Conservation (phyloP, 2,113 vertebrate genomes). For the Eulacestoma nigropectus region DNA sequence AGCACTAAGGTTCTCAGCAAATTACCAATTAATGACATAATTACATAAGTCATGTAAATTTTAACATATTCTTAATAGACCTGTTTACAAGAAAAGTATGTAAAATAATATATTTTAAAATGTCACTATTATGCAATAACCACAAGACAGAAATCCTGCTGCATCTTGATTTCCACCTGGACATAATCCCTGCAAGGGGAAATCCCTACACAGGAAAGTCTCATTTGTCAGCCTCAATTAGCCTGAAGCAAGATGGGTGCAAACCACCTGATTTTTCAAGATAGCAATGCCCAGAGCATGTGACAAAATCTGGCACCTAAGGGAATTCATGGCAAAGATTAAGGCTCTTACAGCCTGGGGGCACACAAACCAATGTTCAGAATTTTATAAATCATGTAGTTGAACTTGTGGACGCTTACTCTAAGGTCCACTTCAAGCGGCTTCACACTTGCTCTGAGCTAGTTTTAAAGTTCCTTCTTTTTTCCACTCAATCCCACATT, state of each 20-base stretch:
- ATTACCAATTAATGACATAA: not conserved
- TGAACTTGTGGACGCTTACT: not conserved
- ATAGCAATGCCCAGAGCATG: rapidly evolving
- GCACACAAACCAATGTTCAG: not conserved
- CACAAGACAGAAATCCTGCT: not conserved
- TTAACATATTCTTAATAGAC: not conserved
- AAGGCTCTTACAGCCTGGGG: not conserved
- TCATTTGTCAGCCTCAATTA: not conserved
- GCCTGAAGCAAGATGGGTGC: not conserved
- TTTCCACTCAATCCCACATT: not conserved
- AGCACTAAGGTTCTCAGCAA: not conserved
- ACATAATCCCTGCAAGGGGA: no score
- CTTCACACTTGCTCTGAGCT: not conserved
- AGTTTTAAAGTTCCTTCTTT: not conserved
- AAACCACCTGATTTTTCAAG: not conserved
- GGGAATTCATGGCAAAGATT: not conserved
- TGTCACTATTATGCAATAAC: not conserved
- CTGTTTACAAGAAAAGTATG: not conserved
- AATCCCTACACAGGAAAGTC: not conserved
- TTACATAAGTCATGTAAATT: not conserved
- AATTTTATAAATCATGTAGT: not conserved
- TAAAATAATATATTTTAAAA: not conserved
- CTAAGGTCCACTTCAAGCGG: not conserved
- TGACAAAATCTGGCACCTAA: not conserved
- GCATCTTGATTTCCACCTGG: not conserved